These are phyloP conservation scores for Megaceryle torquata DNA, from an alignment of 2,113 vertebrate species.

Conservation along the genomic window DNA sequence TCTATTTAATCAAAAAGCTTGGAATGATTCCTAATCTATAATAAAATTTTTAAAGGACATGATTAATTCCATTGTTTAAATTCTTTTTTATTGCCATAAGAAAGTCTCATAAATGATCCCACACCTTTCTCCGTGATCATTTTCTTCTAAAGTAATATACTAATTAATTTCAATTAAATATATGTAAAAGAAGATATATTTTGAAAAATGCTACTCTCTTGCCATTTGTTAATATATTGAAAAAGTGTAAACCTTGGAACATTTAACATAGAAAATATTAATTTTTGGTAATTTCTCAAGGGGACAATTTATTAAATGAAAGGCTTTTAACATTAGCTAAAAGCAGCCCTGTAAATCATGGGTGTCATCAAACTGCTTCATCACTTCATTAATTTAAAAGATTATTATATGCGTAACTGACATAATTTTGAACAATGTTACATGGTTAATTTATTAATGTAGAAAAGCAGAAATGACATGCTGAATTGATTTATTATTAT, in stretches of 20 bases:
- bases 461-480: constrained; percentile 83
- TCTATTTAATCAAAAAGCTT: constrained; percentile 72
- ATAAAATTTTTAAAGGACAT: constrained; percentile 66
- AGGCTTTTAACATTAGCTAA: constrained; percentile 89
- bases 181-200: constrained; percentile 83
- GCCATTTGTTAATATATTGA: constrained; percentile 81
- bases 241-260: constrained; percentile 87
- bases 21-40: constrained; percentile 66
- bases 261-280: constrained; percentile 86
- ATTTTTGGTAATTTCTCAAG: constrained; percentile 89
- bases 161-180: constrained; percentile 86
- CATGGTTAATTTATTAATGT: constrained; percentile 89
- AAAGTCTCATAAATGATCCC: constrained; percentile 76
- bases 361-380: constrained; percentile 84
- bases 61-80: constrained; percentile 80
- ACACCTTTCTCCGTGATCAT: constrained; percentile 67
- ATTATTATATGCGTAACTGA: constrained; percentile 89
- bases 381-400: constrained; percentile 96
- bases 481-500: constrained; percentile 83
- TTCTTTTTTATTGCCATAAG: constrained; percentile 72
- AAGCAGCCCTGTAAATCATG: constrained; percentile 89
- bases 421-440: constrained; percentile 93
- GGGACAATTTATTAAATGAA: constrained; percentile 86
- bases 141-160: constrained; percentile 77
- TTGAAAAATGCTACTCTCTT: constrained; percentile 77